Percentiles rank a stretch among this genome's conserved stretches.
Conservation (phyloP, 1,140 invertebrate genomes). For the Meloidogyne exigua region DNA sequence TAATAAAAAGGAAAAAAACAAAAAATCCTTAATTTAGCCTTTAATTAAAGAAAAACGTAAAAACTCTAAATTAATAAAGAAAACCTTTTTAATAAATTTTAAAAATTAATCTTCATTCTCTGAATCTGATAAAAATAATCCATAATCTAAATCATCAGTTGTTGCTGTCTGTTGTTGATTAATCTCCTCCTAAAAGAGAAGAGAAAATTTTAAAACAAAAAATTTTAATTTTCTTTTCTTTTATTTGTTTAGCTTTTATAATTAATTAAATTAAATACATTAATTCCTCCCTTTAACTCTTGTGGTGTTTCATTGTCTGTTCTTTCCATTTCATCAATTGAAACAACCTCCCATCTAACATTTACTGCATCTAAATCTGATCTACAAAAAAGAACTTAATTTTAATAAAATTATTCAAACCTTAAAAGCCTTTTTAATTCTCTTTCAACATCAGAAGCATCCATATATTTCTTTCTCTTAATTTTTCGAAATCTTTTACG, state of each 20-base stretch:
- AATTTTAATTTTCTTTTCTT: neutral
- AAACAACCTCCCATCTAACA: slow-evolving; percentile 55
- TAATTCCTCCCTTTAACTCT: neutral
- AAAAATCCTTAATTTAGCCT: too few species aligned
- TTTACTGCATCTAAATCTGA: slow-evolving; percentile 55
- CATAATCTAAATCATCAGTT: slow-evolving; percentile 18
- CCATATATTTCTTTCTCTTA: slow-evolving; percentile 63
- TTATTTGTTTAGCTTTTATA: neutral
- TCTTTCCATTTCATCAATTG: slow-evolving; percentile 39
- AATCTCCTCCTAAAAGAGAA: neutral
- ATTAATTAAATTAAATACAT: too few species aligned
- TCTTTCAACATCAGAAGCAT: slow-evolving; percentile 58
- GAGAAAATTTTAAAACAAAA: slow-evolving; percentile 15
- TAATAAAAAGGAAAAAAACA: too few species aligned
- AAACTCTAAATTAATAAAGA: too few species aligned
- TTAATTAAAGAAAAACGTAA: too few species aligned
- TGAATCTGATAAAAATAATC: slow-evolving; percentile 20
- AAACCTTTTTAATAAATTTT: neutral
- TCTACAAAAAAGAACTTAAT: slow-evolving; percentile 28
- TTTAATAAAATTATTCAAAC: slow-evolving; percentile 13
- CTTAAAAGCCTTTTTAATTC: slow-evolving; percentile 58
- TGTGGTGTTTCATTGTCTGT: slow-evolving; percentile 8
- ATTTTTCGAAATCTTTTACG: slow-evolving; percentile 58
- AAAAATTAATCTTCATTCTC: slow-evolving; percentile 15
- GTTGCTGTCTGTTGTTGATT: neutral